Percentiles rank a stretch among this genome's conserved stretches.
These are phyloP conservation scores for Apantesis nais DNA, from an alignment of 2,888 invertebrate species.

Conservation along the genomic window DNA sequence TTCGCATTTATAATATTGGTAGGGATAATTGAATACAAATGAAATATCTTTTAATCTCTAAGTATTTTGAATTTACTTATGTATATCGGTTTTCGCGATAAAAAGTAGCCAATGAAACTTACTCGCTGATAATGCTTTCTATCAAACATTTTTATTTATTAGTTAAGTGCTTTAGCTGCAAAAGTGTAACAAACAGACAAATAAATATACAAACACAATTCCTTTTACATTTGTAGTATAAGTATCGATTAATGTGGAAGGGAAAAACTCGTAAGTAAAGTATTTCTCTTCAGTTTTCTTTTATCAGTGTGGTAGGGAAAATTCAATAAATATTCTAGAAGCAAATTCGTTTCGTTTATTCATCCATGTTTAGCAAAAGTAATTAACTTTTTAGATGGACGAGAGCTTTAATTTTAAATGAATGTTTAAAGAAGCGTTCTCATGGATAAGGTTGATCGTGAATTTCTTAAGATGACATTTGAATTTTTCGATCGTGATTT, in stretches of 20 bases:
- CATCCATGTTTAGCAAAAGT: constrained; percentile 16
- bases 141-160: too few species aligned
- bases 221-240: too few species aligned
- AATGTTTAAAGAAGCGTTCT: neutral
- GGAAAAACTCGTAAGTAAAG: neutral
- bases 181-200: too few species aligned
- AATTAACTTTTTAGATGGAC: constrained; percentile 33
- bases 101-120: too few species aligned
- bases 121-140: too few species aligned
- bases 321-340: constrained; percentile 33
- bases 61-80: too few species aligned
- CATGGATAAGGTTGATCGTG: neutral
- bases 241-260: neutral
- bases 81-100: too few species aligned
- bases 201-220: too few species aligned
- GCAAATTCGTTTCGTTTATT: constrained; percentile 23
- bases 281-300: constrained; percentile 1
- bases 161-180: too few species aligned
- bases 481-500: neutral
- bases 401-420: neutral
- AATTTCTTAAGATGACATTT: neutral
- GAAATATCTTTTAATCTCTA: too few species aligned
- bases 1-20: too few species aligned
- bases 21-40: too few species aligned
- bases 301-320: constrained; percentile 19